Percentiles rank a stretch among this genome's conserved stretches.
Conservation (phyloP, 2,888 invertebrate species). For the Cheilosia impressa region DNA sequence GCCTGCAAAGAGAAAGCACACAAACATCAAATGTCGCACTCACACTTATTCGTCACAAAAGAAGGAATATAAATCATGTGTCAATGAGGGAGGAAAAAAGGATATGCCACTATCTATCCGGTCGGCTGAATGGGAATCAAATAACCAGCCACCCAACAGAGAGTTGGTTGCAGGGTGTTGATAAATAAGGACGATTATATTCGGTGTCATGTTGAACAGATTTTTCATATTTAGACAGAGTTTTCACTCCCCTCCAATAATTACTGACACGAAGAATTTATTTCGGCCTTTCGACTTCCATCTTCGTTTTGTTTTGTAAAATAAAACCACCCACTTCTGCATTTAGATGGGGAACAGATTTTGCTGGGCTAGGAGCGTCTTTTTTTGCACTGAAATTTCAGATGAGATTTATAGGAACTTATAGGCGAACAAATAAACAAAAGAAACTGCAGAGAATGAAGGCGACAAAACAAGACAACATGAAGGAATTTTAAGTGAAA, state of each 20-base stretch:
- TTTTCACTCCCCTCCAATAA: background rate
- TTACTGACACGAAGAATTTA: background rate
- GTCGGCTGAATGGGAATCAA: background rate
- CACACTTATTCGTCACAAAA: background rate
- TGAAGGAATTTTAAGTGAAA: constrained; percentile 53
- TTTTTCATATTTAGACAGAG: constrained; percentile 29
- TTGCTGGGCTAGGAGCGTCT: background rate
- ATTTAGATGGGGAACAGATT: constrained; percentile 33
- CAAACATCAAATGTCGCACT: background rate
- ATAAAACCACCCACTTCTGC: constrained; percentile 6
- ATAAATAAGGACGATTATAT: constrained; percentile 36
- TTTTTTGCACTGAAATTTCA: background rate
- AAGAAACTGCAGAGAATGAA: constrained; percentile 7
- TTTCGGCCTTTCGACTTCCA: background rate
- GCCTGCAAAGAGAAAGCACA: constrained; percentile 86
- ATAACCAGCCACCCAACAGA: background rate
- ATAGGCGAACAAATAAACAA: constrained; percentile 8
- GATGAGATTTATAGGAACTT: constrained; percentile 51
- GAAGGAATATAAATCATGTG: constrained; percentile 6
- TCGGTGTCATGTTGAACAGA: constrained; percentile 33
- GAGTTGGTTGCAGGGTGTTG: background rate
- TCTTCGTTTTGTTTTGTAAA: background rate
- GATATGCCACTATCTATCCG: constrained; percentile 11
- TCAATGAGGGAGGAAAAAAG: constrained; percentile 16
- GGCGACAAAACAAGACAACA: constrained; percentile 3